These are phyloP conservation scores for Rostratula benghalensis DNA, from an alignment of 2,113 vertebrate genomes.

Conservation along the genomic window DNA sequence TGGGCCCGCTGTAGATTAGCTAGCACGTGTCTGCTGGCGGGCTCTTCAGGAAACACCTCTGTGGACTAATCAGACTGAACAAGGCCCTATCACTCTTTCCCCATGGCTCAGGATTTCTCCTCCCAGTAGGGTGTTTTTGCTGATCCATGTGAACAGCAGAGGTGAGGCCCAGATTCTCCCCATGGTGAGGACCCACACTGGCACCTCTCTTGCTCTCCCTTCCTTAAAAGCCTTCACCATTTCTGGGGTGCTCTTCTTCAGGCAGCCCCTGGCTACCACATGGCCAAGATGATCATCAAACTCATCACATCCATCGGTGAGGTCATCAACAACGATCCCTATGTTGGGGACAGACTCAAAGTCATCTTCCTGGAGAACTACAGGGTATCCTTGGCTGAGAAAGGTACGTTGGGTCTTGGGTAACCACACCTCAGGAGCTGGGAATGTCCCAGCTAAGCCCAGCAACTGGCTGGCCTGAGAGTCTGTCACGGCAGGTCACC, in stretches of 20 bases:
- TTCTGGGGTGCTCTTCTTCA: slow-evolving; percentile 54
- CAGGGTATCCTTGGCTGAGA: slow-evolving; percentile 87
- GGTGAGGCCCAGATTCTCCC: background rate
- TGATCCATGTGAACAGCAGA: background rate
- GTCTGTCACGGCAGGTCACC: background rate
- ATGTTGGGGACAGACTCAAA: slow-evolving; percentile 83
- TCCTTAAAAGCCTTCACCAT: slow-evolving; percentile 10
- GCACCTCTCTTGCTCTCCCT: background rate
- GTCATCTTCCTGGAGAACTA: slow-evolving; percentile 92
- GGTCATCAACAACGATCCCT: slow-evolving; percentile 85
- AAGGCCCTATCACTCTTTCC: background rate
- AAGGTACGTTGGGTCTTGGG: slow-evolving; percentile 72
- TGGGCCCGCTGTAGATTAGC: background rate
- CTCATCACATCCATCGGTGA: slow-evolving; percentile 84
- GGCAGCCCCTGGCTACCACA: slow-evolving; percentile 90
- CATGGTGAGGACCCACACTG: background rate
- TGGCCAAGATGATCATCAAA: slow-evolving; percentile 93
- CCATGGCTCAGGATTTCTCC: background rate
- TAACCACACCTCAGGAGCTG: rapidly evolving
- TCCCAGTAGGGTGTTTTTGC: background rate
- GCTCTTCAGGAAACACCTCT: background rate
- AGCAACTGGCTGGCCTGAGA: background rate
- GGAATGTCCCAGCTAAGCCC: background rate
- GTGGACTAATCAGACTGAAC: background rate
- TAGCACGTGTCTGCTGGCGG: background rate